Evolutionary conservation across 2,113 vertebrate species (phyloP), one percentile per base, ranked within the genome.

Genomic region (Lynx canadensis): DNA sequence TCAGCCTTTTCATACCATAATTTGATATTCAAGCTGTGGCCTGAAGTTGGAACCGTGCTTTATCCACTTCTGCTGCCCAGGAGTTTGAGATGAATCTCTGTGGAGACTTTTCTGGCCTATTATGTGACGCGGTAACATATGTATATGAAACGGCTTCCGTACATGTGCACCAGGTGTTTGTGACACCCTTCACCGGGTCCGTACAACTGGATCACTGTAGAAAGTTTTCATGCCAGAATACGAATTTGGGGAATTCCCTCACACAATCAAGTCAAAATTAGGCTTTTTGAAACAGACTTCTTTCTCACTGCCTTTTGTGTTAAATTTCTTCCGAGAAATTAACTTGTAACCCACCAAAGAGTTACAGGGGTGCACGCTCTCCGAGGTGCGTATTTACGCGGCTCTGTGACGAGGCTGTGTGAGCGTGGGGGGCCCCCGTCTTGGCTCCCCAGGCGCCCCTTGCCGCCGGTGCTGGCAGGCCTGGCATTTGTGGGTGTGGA

Each of bases 1-100:
- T 96, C 5, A 1, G 86, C 68, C 96, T 97, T 98, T 98, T 97
- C 97, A 94, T 92, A 7, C 79, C 50, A 73, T 92, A 79, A 95
- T 96, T 96, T 93, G 96, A 96, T 96, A 87, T 97, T 97, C 91
- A 97, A 31, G 95, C 86, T 95, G 86, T 92, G 48, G 73, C 78
- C 82, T 89, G 95, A 84, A 81, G 76, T 85, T 15, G 71, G 90
- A 97, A 41, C 66, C 21, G 31, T 14, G 80, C 85, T 89, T 95
- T 94, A 71, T 97, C 71, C 18, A n/a, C 41, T 73, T 82, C 65
- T 80, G 81, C 90, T 66, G 27, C 68, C 87, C 25, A 36, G 36
- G 94, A 52, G 38, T 88, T 80, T 29, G 87, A 55, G 95, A 48
- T 33, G 45, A 38, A 55, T 66, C 95, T 57, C 38, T 48, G 27